Evolutionary conservation across 2,797 vertebrate genomes (phyloP), one percentile per base, ranked within the genome.

Genomic region (Poecilia wingei): DNA sequence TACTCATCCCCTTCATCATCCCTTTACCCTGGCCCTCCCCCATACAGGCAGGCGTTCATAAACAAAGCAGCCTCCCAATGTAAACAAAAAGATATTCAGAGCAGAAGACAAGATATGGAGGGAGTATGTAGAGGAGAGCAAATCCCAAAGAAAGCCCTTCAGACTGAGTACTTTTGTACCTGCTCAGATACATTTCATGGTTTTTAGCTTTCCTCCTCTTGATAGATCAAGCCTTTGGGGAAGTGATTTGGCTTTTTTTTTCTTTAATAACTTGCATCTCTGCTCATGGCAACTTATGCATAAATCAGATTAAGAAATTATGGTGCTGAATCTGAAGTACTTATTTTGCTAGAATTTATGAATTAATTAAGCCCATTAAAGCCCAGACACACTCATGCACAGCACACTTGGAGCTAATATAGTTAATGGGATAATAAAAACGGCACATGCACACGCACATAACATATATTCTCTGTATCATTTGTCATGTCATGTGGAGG

Each of bases 331-430:
- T 86, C 76, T 87, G 68, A 84, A 84, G 28, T 68, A 78, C 72
- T 82, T 28, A 0, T 61, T 89, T 90, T 86, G 84, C 84, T 81
- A 72, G 55, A 84, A 87, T 89, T 89, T 86, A 82, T 87, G 75
- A 81, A 92, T 91, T 87, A 87, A 93, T 93, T 86, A 79, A 13
- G 55, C 89, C 87, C 79, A 87, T 90, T 91, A 88, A 91, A 87
- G 83, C 72, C 3, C 55, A 70, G 57, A 68, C 80, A 80, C 76
- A n/a, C 74, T 72, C 82, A 82, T 61, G 28, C 31, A 39, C 46
- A 36, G 25, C 51, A 85, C 75, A 82, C 83, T 68, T 75, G 13
- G 20, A 76, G 66, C 88, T 92, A 88, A 94, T 88, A 86, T 71
- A 77, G 82, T 77, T 88, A 93, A 91, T 88, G 84, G 86, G 91